phyloP scores from a whole-genome alignment of 2,113 vertebrate species.

The Willisornis vidua region DNA sequence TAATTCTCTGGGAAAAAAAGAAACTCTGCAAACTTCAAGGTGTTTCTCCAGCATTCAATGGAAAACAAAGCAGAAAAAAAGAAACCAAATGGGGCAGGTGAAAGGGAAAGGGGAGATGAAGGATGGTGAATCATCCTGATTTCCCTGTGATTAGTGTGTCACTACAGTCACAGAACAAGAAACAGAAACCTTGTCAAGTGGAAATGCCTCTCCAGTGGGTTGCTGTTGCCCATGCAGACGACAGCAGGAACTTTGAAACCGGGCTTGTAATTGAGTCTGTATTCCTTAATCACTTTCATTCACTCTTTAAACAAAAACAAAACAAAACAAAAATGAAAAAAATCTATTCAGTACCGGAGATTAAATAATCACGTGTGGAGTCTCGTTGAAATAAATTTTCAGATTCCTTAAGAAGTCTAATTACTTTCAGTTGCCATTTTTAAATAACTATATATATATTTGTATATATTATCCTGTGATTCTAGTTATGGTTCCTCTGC shows the following conservation, averaged over 20 bases:
- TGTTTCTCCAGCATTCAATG: slow-evolving; percentile 74
- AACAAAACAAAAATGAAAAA: slow-evolving; percentile 5
- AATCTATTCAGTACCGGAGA: slow-evolving; percentile 78
- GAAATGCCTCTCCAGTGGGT: slow-evolving; percentile 78
- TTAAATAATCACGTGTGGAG: slow-evolving; percentile 81
- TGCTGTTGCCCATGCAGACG: slow-evolving; percentile 69
- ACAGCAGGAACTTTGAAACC: slow-evolving; percentile 79
- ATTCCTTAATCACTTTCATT: slow-evolving; percentile 76
- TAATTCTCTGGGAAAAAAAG: slow-evolving; percentile 22
- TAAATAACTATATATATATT: slow-evolving; percentile 85
- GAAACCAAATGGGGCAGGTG: background rate
- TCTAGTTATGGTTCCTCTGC: slow-evolving; percentile 82
- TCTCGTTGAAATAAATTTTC: slow-evolving; percentile 79
- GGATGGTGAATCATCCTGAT: slow-evolving; percentile 75
- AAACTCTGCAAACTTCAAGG: slow-evolving; percentile 72
- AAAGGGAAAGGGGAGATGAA: slow-evolving; percentile 53
- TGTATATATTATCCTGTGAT: slow-evolving; percentile 85
- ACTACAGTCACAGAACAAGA: slow-evolving; percentile 68
- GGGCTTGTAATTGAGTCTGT: slow-evolving; percentile 70
- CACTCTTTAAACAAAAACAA: slow-evolving; percentile 71
- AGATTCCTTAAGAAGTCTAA: slow-evolving; percentile 82
- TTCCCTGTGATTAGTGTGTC: slow-evolving; percentile 76
- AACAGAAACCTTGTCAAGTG: slow-evolving; percentile 65
- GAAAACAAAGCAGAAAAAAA: slow-evolving; percentile 9
- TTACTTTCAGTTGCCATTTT: slow-evolving; percentile 82